These are phyloP conservation scores for Cyclargus thomasi DNA, from an alignment of 1,140 invertebrate genomes.

Conservation along the genomic window DNA sequence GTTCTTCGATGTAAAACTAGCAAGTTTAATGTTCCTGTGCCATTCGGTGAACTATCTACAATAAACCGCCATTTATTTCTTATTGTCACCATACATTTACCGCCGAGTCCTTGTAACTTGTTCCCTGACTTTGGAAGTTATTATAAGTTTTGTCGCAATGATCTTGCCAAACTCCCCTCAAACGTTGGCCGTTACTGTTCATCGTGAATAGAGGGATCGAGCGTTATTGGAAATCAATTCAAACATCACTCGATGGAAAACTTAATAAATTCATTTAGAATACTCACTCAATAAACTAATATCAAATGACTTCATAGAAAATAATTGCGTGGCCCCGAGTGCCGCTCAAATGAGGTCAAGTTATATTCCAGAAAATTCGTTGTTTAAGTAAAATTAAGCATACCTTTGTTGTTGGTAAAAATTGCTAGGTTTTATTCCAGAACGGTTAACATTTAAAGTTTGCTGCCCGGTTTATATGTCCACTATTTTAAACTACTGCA, in stretches of 20 bases:
- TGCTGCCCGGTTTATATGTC: no score
- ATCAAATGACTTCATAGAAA: no score
- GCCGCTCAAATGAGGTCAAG: no score
- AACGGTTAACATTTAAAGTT: no score
- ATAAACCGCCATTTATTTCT: not conserved
- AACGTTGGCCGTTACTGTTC: constrained; percentile 22
- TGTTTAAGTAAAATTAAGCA: not conserved
- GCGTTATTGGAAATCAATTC: constrained; percentile 27
- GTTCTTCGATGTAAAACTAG: not conserved
- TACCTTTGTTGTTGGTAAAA: not conserved
- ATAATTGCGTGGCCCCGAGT: not conserved
- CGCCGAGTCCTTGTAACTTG: constrained; percentile 24
- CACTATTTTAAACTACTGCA: not conserved
- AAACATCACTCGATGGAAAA: constrained; percentile 10
- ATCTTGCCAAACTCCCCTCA: constrained; percentile 28
- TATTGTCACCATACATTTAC: constrained; percentile 15
- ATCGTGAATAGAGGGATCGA: constrained; percentile 23
- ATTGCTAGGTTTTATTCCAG: no score
- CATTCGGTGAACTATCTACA: not conserved
- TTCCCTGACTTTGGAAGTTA: constrained; percentile 28
- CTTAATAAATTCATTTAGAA: not conserved
- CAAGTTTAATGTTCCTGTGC: not conserved
- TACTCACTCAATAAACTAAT: no score
- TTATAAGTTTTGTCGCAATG: constrained; percentile 44
- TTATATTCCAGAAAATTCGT: no score